Base-by-base conservation (phyloP, 2,113 vertebrate species). In the Albula glossodonta region DNA sequence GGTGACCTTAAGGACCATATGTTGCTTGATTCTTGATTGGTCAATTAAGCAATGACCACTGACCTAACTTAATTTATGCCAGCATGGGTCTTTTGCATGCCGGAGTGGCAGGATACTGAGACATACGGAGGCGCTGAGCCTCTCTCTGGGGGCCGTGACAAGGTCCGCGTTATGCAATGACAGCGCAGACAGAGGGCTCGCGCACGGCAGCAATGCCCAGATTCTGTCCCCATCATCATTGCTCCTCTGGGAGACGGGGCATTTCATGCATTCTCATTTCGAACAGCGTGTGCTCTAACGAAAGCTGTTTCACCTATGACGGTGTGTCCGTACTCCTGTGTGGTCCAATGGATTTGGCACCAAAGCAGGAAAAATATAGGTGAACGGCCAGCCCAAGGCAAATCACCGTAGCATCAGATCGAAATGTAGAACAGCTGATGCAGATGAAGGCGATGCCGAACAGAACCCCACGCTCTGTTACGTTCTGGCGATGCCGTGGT, bases 21-120 rank as follows among this genome's bases (percentile, higher is more conserved):
- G 78, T 11, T 49, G 41, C 19, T 10, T 17, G 49, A 50, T 79
- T 79, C 78, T 15, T 17, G 8, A 79, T 50, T 79, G 78, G 78
- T 79, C 78, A 49, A 79, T 79, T 50, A 79, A 79, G 78, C 78
- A 79, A 50, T 79, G 78, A 50, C 78, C 78, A 79, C 78, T 79
- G 78, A 79, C 78, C 78, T 79, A 50, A 15, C 78, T 79, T 79
- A 79, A 48, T 50, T 79, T 49, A 48, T 49, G n/a, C 78, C 78
- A 79, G 78, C 78, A 79, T 79, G 78, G 78, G 31, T 17, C 78
- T 48, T 50, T 41, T 49, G 19, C 49, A 50, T 79, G 78, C 78
- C 78, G 50, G 78, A 17, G 49, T 17, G 41, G 25, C 78, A 79
- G 78, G 49, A 50, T 50, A 25, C 41, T 4, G 78, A 5, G 13